Evolutionary conservation across 2,797 vertebrate genomes (phyloP).

Genomic region (Manis crassicaudata): DNA sequence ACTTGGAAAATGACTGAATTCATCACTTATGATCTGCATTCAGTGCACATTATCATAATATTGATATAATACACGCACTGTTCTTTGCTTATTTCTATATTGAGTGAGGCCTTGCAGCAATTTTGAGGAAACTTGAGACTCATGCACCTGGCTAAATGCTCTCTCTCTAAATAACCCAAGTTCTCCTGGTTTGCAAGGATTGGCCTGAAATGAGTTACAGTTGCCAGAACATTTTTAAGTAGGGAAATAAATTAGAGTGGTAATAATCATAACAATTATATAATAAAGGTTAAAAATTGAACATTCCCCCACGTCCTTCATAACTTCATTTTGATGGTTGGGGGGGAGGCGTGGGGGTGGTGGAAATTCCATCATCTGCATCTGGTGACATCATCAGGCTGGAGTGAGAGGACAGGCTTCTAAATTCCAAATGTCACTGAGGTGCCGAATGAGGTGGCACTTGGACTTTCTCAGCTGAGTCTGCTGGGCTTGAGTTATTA

Average conservation of each 20-base stretch:
- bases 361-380: slow-evolving; percentile 53
- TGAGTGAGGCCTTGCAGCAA: slow-evolving; percentile 59
- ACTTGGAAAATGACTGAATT: slow-evolving; percentile 69
- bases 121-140: slow-evolving; percentile 71
- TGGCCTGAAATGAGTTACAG: slow-evolving; percentile 77
- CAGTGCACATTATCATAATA: slow-evolving; percentile 67
- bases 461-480: neutral
- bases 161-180: slow-evolving; percentile 68
- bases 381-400: slow-evolving; percentile 73
- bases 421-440: slow-evolving; percentile 53
- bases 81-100: slow-evolving; percentile 62
- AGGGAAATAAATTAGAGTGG: slow-evolving; percentile 81
- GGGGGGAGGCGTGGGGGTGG: neutral
- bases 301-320: slow-evolving; percentile 59
- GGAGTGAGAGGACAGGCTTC: slow-evolving; percentile 13
- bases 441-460: slow-evolving; percentile 30
- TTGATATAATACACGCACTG: slow-evolving; percentile 74
- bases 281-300: slow-evolving; percentile 71
- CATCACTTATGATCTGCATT: slow-evolving; percentile 64
- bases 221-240: slow-evolving; percentile 79
- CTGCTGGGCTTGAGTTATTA: slow-evolving; percentile 47
- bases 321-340: slow-evolving; percentile 52
- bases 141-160: slow-evolving; percentile 75
- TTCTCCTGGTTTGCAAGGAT: slow-evolving; percentile 53
- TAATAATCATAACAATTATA: slow-evolving; percentile 80